Evolutionary conservation across 2,888 invertebrate genomes (phyloP).

Genomic region (Odontomyia ornata): DNA sequence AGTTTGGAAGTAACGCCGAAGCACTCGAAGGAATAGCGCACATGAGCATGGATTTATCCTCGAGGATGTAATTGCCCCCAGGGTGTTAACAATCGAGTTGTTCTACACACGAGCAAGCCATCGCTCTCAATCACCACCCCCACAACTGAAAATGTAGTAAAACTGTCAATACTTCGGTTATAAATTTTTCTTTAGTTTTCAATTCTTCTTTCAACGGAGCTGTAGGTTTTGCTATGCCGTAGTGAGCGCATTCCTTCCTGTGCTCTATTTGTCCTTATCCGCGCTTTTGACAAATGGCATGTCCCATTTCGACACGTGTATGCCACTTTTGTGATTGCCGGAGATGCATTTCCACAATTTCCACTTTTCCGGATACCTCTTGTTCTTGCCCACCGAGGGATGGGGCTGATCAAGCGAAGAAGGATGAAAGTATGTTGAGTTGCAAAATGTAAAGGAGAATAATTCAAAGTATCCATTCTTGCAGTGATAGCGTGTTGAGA

Average conservation of each 20-base stretch:
- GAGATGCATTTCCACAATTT: neutral
- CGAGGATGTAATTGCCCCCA: conserved; percentile 32
- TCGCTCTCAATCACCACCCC: conserved; percentile 28
- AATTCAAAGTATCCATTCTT: conserved; percentile 12
- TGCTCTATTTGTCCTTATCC: neutral
- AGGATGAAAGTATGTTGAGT: neutral
- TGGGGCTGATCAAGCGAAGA: no score
- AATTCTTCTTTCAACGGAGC: neutral
- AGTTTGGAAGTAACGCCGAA: neutral
- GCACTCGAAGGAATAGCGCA: neutral
- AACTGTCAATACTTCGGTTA: conserved; percentile 47
- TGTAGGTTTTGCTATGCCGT: no score
- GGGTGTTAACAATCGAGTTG: conserved; percentile 3
- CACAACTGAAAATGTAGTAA: conserved; percentile 45
- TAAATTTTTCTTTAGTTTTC: conserved; percentile 40
- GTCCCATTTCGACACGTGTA: conserved; percentile 31
- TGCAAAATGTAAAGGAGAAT: conserved; percentile 16
- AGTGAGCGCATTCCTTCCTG: neutral
- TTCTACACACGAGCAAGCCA: neutral
- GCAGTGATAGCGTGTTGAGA: neutral
- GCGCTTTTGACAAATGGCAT: conserved; percentile 31
- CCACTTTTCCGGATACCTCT: neutral
- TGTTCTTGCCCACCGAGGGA: no score
- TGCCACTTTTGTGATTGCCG: neutral
- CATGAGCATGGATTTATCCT: neutral